phyloP scores from a whole-genome alignment of 2,888 invertebrate genomes.

The Gonocerus acuteangulatus region DNA sequence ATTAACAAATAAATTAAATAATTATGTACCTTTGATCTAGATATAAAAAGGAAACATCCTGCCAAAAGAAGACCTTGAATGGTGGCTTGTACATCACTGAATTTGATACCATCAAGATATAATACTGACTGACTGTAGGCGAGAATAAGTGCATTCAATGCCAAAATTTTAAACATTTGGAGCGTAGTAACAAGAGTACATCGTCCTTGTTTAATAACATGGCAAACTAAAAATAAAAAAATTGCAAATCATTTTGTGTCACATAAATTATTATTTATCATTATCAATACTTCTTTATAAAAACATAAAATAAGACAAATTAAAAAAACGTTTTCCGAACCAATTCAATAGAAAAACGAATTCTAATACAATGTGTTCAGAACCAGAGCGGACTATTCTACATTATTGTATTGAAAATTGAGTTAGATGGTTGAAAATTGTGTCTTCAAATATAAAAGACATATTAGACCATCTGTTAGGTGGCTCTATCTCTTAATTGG shows the following conservation, averaged over 20 bases:
- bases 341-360: background rate
- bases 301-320: no score
- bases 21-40: conserved; percentile 85
- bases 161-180: conserved; percentile 99
- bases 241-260: background rate
- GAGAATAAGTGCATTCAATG: conserved; percentile 91
- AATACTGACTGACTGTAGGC: conserved; percentile 98
- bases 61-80: conserved; percentile 92
- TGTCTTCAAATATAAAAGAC: no score
- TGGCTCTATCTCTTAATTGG: no score
- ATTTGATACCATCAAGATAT: conserved; percentile 95
- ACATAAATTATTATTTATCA: background rate
- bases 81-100: conserved; percentile 95
- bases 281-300: no score
- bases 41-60: conserved; percentile 95
- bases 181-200: conserved; percentile 98
- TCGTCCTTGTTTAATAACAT: conserved; percentile 98
- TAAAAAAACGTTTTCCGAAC: background rate
- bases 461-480: no score
- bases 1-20: no score
- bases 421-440: no score
- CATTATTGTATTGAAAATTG: no score
- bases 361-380: no score
- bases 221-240: conserved; percentile 71
- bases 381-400: no score